A percentile compares a stretch with the other conserved stretches of the same genome.
These are phyloP conservation scores for Paraescarpia echinospica DNA, from an alignment of 1,140 invertebrate species.

Conservation along the genomic window DNA sequence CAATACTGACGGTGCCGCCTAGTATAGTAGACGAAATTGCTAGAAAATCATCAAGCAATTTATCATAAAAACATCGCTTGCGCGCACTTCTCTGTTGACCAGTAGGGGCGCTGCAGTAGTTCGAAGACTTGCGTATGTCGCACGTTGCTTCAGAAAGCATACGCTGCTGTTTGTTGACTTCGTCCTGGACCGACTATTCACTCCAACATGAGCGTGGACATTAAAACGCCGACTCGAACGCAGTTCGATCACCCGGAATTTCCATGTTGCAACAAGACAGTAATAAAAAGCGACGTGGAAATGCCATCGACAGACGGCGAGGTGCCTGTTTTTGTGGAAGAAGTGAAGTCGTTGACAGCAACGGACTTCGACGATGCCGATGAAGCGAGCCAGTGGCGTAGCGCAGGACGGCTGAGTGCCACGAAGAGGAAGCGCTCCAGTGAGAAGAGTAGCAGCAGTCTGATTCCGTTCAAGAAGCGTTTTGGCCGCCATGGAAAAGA, in stretches of 20 bases:
- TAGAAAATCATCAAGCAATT: background rate
- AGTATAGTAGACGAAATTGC: background rate
- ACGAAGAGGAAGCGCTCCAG: background rate
- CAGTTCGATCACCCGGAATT: conserved; percentile 43
- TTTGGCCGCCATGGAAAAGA: conserved; percentile 8
- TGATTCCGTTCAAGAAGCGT: background rate
- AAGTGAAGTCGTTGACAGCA: background rate
- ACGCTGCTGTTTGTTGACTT: background rate
- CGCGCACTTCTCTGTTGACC: background rate
- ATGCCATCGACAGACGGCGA: background rate
- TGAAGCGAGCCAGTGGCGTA: background rate
- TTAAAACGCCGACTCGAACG: conserved; percentile 44
- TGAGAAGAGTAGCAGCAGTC: background rate
- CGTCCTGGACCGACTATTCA: background rate
- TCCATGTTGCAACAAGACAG: conserved; percentile 33
- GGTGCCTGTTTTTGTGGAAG: background rate
- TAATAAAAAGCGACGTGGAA: background rate
- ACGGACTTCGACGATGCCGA: background rate
- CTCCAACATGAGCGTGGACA: conserved; percentile 44
- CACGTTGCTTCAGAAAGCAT: background rate
- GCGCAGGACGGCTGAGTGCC: background rate
- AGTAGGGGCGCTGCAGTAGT: background rate
- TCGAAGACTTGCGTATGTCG: background rate
- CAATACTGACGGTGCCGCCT: background rate
- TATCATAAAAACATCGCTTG: background rate